Evolutionary conservation across 2,113 vertebrate genomes (phyloP), one percentile per base, ranked within the genome.

Genomic region (Gambusia holbrooki): DNA sequence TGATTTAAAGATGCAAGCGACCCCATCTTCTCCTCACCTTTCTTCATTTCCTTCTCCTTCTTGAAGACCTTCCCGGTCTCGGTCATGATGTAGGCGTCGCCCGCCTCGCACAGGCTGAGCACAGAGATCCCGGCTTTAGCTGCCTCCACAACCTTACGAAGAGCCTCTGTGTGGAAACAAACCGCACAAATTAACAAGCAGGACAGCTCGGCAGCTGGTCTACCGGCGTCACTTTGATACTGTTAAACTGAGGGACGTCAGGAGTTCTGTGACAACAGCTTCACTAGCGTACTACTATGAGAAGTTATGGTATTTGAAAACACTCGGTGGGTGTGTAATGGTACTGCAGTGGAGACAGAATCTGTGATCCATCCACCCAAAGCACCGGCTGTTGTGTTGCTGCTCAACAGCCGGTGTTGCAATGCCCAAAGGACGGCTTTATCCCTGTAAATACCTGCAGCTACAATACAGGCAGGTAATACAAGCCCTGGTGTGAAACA

Each of bases 31-130:
- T 15, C 1, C 88, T 82, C 71, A 98, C 97, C 97, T 96, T 99
- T 99, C 80, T 99, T 99, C 93, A 99, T 98, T 54, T 99, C 97
- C 63, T 99, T 99, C 60, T 98, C 97, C 91, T 97, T 99, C 86
- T 99, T 99, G 92, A 99, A 98, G 74, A 99, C 97, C 90, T 97
- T 99, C 33, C 95, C 96, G 0, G 97, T 99, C 88, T 99, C 97
- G 0, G 95, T 94, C 95, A 96, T 95, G 87, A 99, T 97, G 93
- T 96, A 95, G 80, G 94, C 88, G 0, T 99, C 98, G 0, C 97
- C 97, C 82, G 95, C 96, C 86, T 97, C 96, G 28, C 97, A 99
- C 60, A 98, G 93, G 81, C 93, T 95, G 72, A 98, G 93, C 28
- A 98, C 96, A 0, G 96, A 97, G 0, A 95, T 93, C 2, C 95